phyloP scores from a whole-genome alignment of 1,140 invertebrate genomes.

The Eciton burchellii region DNA sequence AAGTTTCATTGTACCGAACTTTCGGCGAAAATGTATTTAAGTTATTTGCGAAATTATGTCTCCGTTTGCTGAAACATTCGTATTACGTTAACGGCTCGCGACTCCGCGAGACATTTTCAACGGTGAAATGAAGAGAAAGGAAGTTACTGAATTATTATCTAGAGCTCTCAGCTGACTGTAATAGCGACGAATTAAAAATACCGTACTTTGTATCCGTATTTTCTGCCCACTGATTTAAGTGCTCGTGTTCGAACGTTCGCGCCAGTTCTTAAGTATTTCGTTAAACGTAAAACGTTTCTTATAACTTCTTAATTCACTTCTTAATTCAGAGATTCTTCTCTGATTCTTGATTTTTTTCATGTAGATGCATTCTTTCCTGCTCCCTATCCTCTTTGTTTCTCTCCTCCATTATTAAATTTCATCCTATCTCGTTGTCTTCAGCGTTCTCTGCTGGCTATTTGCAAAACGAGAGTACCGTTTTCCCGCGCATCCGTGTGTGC shows the following conservation, averaged over 20 bases:
- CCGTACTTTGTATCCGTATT: neutral
- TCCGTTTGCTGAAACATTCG: neutral
- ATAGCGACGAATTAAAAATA: constrained; percentile 11
- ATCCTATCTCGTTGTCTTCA: constrained; percentile 7
- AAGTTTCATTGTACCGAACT: constrained; percentile 31
- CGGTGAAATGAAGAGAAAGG: too few species aligned
- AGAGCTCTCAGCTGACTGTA: constrained; percentile 17
- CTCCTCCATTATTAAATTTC: constrained; percentile 34
- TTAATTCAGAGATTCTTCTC: neutral
- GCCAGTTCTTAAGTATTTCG: neutral
- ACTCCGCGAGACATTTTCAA: constrained; percentile 19
- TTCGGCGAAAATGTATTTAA: constrained; percentile 26
- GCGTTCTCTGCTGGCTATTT: constrained; percentile 17
- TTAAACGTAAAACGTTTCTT: constrained; percentile 22
- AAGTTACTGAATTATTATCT: constrained; percentile 32
- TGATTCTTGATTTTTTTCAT: neutral
- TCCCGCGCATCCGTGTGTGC: constrained; percentile 16
- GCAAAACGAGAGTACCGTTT: constrained; percentile 26
- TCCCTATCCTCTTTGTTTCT: neutral
- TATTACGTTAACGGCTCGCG: constrained; percentile 26
- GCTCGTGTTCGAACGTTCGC: neutral
- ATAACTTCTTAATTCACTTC: neutral
- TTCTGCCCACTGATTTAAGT: neutral
- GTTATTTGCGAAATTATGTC: constrained; percentile 31
- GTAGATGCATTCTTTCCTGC: neutral